A percentile compares a stretch with the other conserved stretches of the same genome.
These are phyloP conservation scores for Corvus moneduloides DNA, from an alignment of 2,113 vertebrate genomes.

Conservation along the genomic window DNA sequence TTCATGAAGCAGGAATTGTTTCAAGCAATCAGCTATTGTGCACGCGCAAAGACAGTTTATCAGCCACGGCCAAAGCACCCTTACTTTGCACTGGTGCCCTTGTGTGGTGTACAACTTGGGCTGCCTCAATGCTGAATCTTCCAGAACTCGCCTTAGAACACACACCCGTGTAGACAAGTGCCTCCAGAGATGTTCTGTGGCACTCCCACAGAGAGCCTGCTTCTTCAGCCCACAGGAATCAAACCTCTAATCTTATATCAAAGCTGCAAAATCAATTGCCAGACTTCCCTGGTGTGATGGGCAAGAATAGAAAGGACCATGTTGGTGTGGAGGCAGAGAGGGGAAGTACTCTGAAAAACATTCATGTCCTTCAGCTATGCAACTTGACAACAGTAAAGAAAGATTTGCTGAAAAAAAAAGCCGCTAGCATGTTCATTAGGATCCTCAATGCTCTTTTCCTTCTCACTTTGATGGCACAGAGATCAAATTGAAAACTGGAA, in stretches of 20 bases:
- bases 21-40: background rate
- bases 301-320: background rate
- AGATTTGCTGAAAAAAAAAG: background rate
- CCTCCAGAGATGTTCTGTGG: background rate
- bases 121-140: fast-evolving
- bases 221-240: background rate
- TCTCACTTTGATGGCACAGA: background rate
- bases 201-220: background rate
- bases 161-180: fast-evolving
- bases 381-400: background rate
- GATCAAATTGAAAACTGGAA: background rate
- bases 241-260: background rate
- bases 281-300: background rate
- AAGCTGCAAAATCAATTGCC: background rate
- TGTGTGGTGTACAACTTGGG: fast-evolving
- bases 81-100: fast-evolving
- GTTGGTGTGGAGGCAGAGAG: background rate
- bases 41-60: background rate
- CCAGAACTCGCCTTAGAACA: background rate
- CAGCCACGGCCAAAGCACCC: background rate
- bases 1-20: background rate
- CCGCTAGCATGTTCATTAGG: fast-evolving
- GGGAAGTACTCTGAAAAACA: background rate
- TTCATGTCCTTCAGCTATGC: background rate
- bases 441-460: background rate